phyloP scores from a whole-genome alignment of 2,113 vertebrate genomes.

The Heliornis fulica region DNA sequence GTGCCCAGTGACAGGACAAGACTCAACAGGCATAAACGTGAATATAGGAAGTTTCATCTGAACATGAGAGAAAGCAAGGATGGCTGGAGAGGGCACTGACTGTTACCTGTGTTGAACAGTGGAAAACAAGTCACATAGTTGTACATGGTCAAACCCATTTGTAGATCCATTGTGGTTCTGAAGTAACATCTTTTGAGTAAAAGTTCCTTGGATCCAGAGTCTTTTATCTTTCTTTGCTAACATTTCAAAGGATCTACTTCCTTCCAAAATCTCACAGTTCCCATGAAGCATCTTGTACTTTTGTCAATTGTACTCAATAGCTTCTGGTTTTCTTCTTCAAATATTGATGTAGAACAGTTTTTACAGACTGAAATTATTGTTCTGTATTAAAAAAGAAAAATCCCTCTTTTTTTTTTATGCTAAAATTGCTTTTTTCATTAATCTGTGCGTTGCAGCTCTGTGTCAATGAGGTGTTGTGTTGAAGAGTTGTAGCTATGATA shows the following conservation, averaged over 20 bases:
- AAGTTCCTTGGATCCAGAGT: background rate
- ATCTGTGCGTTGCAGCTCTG: background rate
- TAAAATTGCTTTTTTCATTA: background rate
- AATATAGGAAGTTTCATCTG: background rate
- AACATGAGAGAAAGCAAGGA: background rate
- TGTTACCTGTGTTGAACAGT: background rate
- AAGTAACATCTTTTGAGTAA: background rate
- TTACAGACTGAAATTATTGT: background rate
- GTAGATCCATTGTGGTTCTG: background rate
- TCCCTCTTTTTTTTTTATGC: background rate
- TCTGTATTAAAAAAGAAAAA: background rate
- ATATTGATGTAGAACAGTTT: background rate
- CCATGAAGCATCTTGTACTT: background rate
- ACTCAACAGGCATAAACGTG: background rate
- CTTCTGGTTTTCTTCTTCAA: background rate
- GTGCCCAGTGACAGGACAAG: background rate
- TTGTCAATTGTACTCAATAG: background rate
- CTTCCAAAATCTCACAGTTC: background rate
- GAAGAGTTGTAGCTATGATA: background rate
- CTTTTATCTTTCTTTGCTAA: background rate
- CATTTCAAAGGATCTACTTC: rapidly evolving
- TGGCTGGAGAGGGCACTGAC: background rate
- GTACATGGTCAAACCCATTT: background rate
- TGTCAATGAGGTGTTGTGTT: background rate
- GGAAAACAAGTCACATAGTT: background rate